Base-by-base conservation (phyloP, 1,140 invertebrate genomes). In the Halotydeus destructor region DNA sequence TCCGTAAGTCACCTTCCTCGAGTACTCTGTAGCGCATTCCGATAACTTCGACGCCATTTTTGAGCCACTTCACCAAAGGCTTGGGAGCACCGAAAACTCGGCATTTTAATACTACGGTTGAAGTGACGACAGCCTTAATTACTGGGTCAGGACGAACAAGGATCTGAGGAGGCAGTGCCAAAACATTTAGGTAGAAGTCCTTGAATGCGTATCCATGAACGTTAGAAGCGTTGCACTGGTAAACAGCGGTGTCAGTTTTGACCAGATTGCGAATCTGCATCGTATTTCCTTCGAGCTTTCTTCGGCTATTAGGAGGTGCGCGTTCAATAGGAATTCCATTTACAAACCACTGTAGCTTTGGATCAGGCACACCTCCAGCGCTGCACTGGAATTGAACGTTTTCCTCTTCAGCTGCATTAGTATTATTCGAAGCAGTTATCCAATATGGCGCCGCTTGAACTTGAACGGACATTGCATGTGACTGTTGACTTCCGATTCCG, bases 201-300 rank as follows among this genome's bases (percentile, higher is more conserved):
- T 86, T 85, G 63, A 91, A 98, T 11, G 94, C 82, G 61, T 97
- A 98, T 24, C 93, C 93, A 49, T 86, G 69, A n/a, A 77, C 78
- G 60, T 97, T 98, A 44, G 88, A 93, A 1, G 89, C 91, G 64
- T 99, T 99, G 62, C 93, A 98, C 35, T 94, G 89, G 55, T 93
- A 89, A 60, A 97, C 94, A 44, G 85, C 88, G 5, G 88, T 93
- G 60, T 99, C 94, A 30, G 69, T 69, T 58, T 86, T 88, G 14
- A 69, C 66, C 16, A 98, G 61, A 50, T 78, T 75, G 11, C 73
- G 69, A 46, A 97, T 82, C 2, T 73, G 68, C 31, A 98, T 80
- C 26, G 69, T 73, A 55, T 86, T 60, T 28, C 58, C 57, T 41
- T 56, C 70, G 43, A 58, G 59, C 48, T 56, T 63, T 43, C 69